Base-by-base conservation (phyloP, 2,113 vertebrate species). In the Tachysurus fulvidraco region DNA sequence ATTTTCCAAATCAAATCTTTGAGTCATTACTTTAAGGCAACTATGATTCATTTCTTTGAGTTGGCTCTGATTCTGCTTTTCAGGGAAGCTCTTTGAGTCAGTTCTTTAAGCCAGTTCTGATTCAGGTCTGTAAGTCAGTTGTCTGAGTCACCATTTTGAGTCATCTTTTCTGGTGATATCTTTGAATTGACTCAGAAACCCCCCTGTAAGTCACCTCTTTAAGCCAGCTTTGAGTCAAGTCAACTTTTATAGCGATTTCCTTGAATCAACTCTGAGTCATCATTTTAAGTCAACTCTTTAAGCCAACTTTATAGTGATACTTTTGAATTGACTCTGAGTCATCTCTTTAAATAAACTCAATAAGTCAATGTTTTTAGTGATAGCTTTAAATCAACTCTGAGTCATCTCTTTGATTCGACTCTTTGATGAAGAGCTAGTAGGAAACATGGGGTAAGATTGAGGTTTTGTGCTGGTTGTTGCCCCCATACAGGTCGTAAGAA, bases 401-500 rank as follows among this genome's bases (percentile, higher is more conserved):
- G 4, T 65, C 62, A 65, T 2, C 25, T 65, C 62, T 65, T n/a
- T 65, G 11, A 65, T 36, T 65, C 25, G 28, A 9, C 25, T 65
- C 62, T 65, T n/a, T 65, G 11, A 65, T 36, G 36, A 13, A 23
- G 17, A 25, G 19, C 23, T 23, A 1, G 44, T 74, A 10, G 44
- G 9, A 50, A 50, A 76, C 44, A 52, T n/a, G 19, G n/a, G 21
- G 10, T 16, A 52, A 25, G n/a, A 59, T 4, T 83, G 2, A 46
- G 12, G n/a, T 30, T 65, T 69, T 71, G 54, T 28, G 54, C 19
- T 36, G 55, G 7, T 62, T 83, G 25, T 14, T 28, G 2, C 81
- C 57, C 57, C 25, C 74, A 83, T 74, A 23, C 90, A 99, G 98
- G 97, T 46, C 95, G 98, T 59, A 93, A 90, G 25, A 95, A 87